Conservation (phyloP, 2,113 vertebrate species). For the Brachyhypopomus occidentalis region DNA sequence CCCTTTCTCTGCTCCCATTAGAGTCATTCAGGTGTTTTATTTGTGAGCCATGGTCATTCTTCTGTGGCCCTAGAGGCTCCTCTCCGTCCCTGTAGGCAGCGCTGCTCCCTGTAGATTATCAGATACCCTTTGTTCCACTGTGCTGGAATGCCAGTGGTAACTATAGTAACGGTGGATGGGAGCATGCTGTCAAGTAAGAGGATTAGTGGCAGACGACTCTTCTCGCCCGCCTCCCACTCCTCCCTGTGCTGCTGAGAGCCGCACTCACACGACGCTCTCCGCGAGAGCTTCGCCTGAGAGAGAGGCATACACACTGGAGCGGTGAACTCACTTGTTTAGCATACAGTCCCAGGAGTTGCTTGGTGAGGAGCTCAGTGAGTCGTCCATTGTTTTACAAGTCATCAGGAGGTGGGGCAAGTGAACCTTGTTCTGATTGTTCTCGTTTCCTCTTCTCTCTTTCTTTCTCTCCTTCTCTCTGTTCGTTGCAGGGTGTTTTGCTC, state of each 20-base stretch:
- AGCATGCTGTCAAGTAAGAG: constrained; percentile 66
- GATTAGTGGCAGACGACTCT: constrained; percentile 68
- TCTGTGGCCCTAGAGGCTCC: background rate
- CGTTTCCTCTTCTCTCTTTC: constrained; percentile 42
- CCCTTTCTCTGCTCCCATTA: background rate
- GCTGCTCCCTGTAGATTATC: constrained; percentile 51
- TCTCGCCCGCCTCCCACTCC: constrained; percentile 64
- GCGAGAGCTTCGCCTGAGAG: constrained; percentile 57
- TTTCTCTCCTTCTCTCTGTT: constrained; percentile 45
- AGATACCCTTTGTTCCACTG: constrained; percentile 51
- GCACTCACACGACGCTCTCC: constrained; percentile 54
- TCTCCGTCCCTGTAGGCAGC: constrained; percentile 19
- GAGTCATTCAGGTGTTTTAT: background rate
- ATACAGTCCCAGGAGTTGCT: constrained; percentile 46
- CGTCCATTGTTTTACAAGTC: constrained; percentile 60
- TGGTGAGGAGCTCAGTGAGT: constrained; percentile 66
- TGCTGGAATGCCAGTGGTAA: constrained; percentile 64
- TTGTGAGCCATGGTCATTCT: background rate
- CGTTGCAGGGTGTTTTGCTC: constrained; percentile 78
- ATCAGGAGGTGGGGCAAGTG: constrained; percentile 54
- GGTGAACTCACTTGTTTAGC: constrained; percentile 9
- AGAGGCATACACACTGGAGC: background rate
- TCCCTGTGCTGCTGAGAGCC: constrained; percentile 67
- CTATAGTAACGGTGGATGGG: constrained; percentile 68
- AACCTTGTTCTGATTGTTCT: constrained; percentile 43